Evolutionary conservation across 2,113 vertebrate species (phyloP), one percentile per base, ranked within the genome.

Genomic region (Cheirogaleus medius): DNA sequence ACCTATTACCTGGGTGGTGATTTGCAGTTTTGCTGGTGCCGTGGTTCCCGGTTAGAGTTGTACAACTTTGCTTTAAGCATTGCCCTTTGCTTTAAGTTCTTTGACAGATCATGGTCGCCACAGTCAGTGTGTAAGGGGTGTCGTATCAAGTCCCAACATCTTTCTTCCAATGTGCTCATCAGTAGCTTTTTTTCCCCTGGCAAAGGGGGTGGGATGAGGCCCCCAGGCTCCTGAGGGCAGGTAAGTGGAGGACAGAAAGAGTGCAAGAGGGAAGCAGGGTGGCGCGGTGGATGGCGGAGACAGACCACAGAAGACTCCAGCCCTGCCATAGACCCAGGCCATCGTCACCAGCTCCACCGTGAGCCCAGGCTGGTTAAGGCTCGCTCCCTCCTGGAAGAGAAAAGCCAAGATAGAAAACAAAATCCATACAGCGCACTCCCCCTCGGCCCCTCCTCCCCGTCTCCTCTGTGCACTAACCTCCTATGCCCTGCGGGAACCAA

Each of bases 401-500:
- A 97, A 96, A 91, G 56, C 64, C 58, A 23, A 76, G 82, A 76
- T 69, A 34, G 60, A 42, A 84, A 90, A 91, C 92, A 63, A 77
- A 97, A 96, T 94, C 93, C 74, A 17, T 29, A 7, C 23, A 73
- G 25, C 4, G 5, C 34, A 29, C 44, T 83, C 39, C n/a, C 63
- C 73, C 14, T 63, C 58, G 10, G 84, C 2, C 0, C 74, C 95
- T 89, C 64, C 94, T 91, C 52, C 17, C 73, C 87, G 77, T n/a
- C 97, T 98, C 94, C 87, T 87, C 94, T 66, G 92, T 93, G 89
- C 91, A 94, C 94, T 98, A 97, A 97, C 96, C 87, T 98, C 58
- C 20, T 87, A 77, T 92, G 86, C 95, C 98, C 98, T 98, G 92
- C 77, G 63, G 98, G 97, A 97, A 98, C 97, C 97, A 97, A 98